Percentiles rank a stretch among this genome's conserved stretches.
Evolutionary conservation across 2,888 invertebrate species (phyloP).

Genomic region (Nysson spinosus): DNA sequence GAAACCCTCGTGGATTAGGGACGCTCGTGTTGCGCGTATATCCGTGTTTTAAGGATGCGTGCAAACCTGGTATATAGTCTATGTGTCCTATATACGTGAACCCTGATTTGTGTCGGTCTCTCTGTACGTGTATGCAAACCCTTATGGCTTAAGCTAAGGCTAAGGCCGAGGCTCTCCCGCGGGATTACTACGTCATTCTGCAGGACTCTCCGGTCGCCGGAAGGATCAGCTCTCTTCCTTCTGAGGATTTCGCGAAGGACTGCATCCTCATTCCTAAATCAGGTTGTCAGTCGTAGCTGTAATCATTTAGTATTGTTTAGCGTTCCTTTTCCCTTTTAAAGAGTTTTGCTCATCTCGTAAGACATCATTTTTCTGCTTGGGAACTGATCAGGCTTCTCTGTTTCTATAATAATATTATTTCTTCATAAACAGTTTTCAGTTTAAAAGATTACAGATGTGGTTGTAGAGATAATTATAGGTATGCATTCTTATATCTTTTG

Average conservation of each 20-base stretch:
- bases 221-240: conserved; percentile 70
- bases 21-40: conserved; percentile 58
- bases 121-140: conserved; percentile 71
- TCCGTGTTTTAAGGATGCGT: conserved; percentile 62
- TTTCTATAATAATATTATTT: too few species aligned
- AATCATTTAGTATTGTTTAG: conserved; percentile 45
- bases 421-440: too few species aligned
- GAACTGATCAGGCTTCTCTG: too few species aligned
- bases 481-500: too few species aligned
- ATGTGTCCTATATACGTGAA: conserved; percentile 23
- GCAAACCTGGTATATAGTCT: conserved; percentile 30
- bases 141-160: conserved; percentile 74
- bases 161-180: conserved; percentile 72
- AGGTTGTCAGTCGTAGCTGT: conserved; percentile 57
- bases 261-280: conserved; percentile 64
- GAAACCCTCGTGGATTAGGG: conserved; percentile 67
- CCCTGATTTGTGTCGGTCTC: conserved; percentile 56
- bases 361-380: too few species aligned
- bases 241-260: conserved; percentile 66
- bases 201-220: conserved; percentile 68
- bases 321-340: conserved; percentile 13
- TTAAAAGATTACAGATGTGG: too few species aligned
- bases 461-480: too few species aligned
- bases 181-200: conserved; percentile 76
- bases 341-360: too few species aligned